Evolutionary conservation across 2,888 invertebrate genomes (phyloP), one percentile per base, ranked within the genome.

Genomic region (Agrilus mali): DNA sequence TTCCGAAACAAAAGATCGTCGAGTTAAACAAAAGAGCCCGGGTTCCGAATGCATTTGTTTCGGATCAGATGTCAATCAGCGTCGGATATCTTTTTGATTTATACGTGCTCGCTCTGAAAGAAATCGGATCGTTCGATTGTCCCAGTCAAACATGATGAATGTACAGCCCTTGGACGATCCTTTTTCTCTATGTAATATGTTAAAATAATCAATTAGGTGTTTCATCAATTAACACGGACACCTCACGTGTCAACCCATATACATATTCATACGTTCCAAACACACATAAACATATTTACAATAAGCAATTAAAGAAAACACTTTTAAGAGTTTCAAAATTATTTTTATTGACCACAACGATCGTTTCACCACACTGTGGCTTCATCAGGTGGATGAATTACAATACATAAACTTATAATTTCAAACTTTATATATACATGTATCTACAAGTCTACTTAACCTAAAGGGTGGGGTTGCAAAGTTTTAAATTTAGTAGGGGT

Each of bases 1-100:
- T 10, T 45, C 39, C 43, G 45, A 50, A 53, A 53, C 51, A 53
- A 53, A 50, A 48, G 47, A 47, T 46, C 43, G 47, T 48, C 48
- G 46, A 44, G 46, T 44, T 45, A 50, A 52, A 53, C 53, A 53
- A 54, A 54, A 54, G 54, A 45, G 45, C 49, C 27, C 48, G 47
- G 47, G 45, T 47, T 41, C 48, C 48, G 47, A 53, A 54, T 51
- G 51, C 49, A 53, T 55, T 51, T 50, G 47, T 51, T 50, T 53
- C 46, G 48, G 47, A 53, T 52, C 52, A 50, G 49, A 53, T 49
- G 54, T 55, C 54, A 51, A 55, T 55, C 54, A 55, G 52, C 47
- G 34, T 16, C 40, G 46, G 51, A 53, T 55, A 50, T 51, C 51
- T 50, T 48, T 50, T 53, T 55, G 53, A 55, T 55, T 55, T 55